Evolutionary conservation across 2,797 vertebrate genomes (phyloP).

Genomic region (Neosilurus mollespiculum): DNA sequence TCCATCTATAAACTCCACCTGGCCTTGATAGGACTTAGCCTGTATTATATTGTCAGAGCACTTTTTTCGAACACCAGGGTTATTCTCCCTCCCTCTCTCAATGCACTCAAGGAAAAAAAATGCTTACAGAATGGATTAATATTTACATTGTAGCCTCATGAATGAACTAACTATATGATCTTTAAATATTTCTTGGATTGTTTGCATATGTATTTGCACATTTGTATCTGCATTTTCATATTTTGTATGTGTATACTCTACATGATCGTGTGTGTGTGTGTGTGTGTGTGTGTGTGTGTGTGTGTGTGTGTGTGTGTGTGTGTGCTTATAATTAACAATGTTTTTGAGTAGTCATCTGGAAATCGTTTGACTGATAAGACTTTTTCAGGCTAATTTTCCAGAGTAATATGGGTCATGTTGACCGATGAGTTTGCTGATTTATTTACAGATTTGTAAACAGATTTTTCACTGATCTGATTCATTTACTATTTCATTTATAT

Average conservation of each 20-base stretch:
- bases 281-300: neutral
- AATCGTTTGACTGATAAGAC: neutral
- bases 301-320: neutral
- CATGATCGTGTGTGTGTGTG: no score
- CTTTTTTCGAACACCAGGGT: neutral
- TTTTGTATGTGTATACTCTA: neutral
- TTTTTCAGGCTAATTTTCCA: constrained; percentile 3
- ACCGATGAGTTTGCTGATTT: neutral
- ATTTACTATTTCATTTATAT: neutral
- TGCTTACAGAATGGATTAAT: neutral
- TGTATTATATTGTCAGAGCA: neutral
- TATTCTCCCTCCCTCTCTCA: no score
- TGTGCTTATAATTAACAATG: no score
- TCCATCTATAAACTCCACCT: neutral
- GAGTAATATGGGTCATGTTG: neutral
- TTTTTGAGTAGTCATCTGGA: neutral
- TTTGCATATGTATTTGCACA: neutral
- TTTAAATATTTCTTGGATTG: no score
- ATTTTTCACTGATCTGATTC: neutral
- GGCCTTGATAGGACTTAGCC: neutral
- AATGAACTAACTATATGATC: no score
- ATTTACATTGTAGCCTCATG: neutral
- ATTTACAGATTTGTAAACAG: neutral
- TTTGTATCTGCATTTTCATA: neutral
- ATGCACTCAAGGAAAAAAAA: neutral